Evolutionary conservation across 1,140 invertebrate genomes (phyloP), one percentile per base, ranked within the genome.

Genomic region (Ditylenchus dipsaci): DNA sequence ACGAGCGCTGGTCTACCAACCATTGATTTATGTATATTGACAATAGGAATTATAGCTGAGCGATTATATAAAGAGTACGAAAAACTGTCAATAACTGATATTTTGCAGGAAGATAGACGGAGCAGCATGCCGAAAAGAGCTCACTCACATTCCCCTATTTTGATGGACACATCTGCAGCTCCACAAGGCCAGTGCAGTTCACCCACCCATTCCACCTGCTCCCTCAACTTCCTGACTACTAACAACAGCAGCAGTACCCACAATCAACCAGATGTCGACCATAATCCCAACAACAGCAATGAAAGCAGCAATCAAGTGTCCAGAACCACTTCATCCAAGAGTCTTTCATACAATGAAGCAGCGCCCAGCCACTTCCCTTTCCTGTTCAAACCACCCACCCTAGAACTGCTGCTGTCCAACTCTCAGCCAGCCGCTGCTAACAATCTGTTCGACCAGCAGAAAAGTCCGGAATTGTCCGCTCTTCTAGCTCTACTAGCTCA

Each of bases 71-170:
- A n/a, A n/a, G n/a, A n/a, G n/a, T n/a, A n/a, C n/a, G n/a, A n/a
- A n/a, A n/a, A n/a, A n/a, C n/a, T n/a, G n/a, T n/a, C 33, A 38
- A 38, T 38, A 38, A 38, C 33, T 11, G n/a, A n/a, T n/a, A n/a
- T n/a, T 38, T 38, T 38, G 33, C 11, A 38, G 33, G 33, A 38
- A 5, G 33, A 38, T 38, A 61, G 45, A 38, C 21, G n/a, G 15
- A 61, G 13, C 38, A 59, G 68, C 57, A 60, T 57, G 42, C 77
- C 75, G 21, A 77, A 77, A 69, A 73, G 77, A 29, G 68, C 75
- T 21, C 72, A 79, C 45, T 77, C 75, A 5, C 78, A 78, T 27
- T 74, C 73, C 5, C 73, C 73, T n/a, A 65, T 74, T 23, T 26
- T 74, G 13, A 76, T 76, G 73, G 73, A 74, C 21, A 73, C 73